phyloP scores from a whole-genome alignment of 2,888 invertebrate genomes.

The Drosophila borborema region DNA sequence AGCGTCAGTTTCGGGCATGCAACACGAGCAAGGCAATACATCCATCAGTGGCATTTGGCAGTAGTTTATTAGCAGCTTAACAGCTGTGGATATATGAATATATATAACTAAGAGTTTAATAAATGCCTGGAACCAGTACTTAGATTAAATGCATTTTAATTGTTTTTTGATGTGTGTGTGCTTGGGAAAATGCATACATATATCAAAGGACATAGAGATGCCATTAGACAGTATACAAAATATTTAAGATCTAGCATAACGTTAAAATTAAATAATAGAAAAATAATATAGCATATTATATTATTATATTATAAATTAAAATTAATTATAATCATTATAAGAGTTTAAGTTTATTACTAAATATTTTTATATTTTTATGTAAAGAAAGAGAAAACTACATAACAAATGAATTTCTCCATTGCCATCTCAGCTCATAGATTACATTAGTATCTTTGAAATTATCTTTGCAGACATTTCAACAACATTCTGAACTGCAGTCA shows the following conservation, averaged over 20 bases:
- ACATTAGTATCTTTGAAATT: not conserved
- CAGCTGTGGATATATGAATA: not conserved
- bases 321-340: too few species aligned
- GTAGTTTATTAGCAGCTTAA: conserved; percentile 18
- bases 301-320: too few species aligned
- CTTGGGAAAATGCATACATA: not conserved
- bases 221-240: not conserved
- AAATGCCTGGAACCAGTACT: not conserved
- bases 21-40: not conserved
- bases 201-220: not conserved
- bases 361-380: too few species aligned
- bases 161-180: not conserved
- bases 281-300: too few species aligned
- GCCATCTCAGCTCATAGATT: not conserved
- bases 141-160: not conserved
- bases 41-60: not conserved
- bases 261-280: too few species aligned
- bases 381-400: too few species aligned
- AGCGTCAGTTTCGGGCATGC: not conserved
- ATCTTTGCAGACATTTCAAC: not conserved
- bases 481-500: not conserved
- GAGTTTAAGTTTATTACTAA: too few species aligned
- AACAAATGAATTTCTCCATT: not conserved
- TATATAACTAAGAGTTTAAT: conserved; percentile 4
- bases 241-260: not conserved